These are phyloP conservation scores for Meleagris gallopavo DNA, from an alignment of 2,113 vertebrate species.

Conservation along the genomic window DNA sequence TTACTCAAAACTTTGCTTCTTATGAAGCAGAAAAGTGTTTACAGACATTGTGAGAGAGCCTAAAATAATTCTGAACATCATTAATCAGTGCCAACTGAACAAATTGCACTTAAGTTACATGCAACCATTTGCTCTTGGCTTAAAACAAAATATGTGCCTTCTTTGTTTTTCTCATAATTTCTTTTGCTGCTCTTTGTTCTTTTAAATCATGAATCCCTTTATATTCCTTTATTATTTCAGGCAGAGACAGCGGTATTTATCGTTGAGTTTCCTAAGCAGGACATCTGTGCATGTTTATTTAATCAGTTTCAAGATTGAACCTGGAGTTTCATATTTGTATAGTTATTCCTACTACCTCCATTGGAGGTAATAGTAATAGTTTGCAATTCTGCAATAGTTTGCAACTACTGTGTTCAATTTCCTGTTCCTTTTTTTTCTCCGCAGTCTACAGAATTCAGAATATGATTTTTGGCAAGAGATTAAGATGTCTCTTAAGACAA, in stretches of 20 bases:
- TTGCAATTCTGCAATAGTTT: neutral
- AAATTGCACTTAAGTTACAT: conserved; percentile 1
- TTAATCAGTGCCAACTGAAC: conserved; percentile 10
- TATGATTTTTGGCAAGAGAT: neutral
- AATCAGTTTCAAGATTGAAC: neutral
- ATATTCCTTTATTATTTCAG: conserved; percentile 12
- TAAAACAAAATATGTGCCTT: neutral
- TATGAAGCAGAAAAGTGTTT: neutral
- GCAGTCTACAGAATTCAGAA: neutral
- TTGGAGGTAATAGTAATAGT: neutral
- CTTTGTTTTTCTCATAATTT: neutral
- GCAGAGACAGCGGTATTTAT: neutral
- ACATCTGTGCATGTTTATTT: conserved; percentile 35
- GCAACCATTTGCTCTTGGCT: neutral
- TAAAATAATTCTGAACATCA: neutral
- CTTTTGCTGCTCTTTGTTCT: neutral
- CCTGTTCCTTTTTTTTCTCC: neutral
- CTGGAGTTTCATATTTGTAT: neutral
- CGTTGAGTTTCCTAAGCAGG: neutral
- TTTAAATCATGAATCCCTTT: conserved; percentile 3
- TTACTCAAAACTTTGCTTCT: neutral
- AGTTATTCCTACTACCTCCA: neutral
- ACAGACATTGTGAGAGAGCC: neutral
- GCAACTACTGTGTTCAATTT: neutral
- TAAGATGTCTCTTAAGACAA: neutral